Evolutionary conservation across 2,113 vertebrate genomes (phyloP).

Genomic region (Plotosus lineatus): DNA sequence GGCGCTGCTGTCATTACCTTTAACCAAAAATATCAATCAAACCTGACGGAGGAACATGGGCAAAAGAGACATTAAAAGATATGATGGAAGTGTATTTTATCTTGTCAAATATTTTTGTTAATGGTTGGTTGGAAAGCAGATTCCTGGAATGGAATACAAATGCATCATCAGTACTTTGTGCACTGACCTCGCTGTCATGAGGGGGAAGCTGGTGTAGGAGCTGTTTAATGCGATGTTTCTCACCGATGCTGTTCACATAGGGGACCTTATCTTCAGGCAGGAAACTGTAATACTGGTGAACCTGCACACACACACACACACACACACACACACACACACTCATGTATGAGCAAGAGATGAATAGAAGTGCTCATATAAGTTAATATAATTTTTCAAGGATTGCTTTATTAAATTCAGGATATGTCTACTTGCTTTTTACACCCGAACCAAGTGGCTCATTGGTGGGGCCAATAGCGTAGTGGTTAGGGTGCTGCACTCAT

Average conservation of each 20-base stretch:
- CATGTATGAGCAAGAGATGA: background rate
- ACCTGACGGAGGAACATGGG: background rate
- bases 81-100: background rate
- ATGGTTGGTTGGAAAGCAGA: conserved; percentile 1
- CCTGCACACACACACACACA: conserved; percentile 64
- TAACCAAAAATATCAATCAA: background rate
- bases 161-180: conserved; percentile 16
- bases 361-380: background rate
- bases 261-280: conserved; percentile 97
- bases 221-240: conserved; percentile 94
- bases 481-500: no score
- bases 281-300: conserved; percentile 97
- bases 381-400: conserved; percentile 3
- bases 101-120: background rate
- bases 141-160: conserved; percentile 14
- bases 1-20: background rate
- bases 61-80: conserved; percentile 7
- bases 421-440: no score
- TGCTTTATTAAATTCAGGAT: background rate
- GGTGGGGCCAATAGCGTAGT: no score
- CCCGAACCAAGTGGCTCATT: no score
- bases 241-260: conserved; percentile 95
- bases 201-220: conserved; percentile 94
- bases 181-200: conserved; percentile 93
- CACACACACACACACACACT: conserved; percentile 17